phyloP scores from a whole-genome alignment of 1,140 invertebrate species.

The Dreissena polymorpha region DNA sequence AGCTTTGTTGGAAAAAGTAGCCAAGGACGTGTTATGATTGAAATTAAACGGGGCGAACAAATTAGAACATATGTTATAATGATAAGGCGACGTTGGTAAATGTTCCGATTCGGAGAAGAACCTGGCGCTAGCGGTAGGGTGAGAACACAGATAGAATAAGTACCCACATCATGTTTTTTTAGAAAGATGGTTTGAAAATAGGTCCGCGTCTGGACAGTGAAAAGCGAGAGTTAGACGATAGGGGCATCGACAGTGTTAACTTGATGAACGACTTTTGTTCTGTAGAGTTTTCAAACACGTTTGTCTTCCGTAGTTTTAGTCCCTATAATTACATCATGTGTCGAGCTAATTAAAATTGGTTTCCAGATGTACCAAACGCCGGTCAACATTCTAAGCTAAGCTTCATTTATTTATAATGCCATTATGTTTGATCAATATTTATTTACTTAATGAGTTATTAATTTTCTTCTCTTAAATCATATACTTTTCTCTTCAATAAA shows the following conservation, averaged over 20 bases:
- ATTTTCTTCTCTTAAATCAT: too few species aligned
- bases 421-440: too few species aligned
- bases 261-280: conserved; percentile 53
- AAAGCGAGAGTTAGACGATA: conserved; percentile 25
- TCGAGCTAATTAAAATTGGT: too few species aligned
- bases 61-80: conserved; percentile 52
- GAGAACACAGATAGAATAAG: conserved; percentile 35
- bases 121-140: conserved; percentile 4
- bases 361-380: too few species aligned
- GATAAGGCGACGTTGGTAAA: too few species aligned
- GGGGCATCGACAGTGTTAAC: conserved; percentile 47
- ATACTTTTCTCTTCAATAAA: too few species aligned
- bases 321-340: too few species aligned
- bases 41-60: conserved; percentile 49
- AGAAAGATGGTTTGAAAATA: conserved; percentile 36
- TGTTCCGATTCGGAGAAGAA: neutral
- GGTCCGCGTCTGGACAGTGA: conserved; percentile 16
- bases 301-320: conserved; percentile 4
- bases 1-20: conserved; percentile 13
- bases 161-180: conserved; percentile 49
- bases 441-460: too few species aligned
- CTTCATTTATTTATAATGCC: too few species aligned
- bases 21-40: conserved; percentile 49
- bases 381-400: too few species aligned
- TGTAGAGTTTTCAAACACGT: conserved; percentile 39